Conservation (phyloP, 2,888 invertebrate species). For the Sylvicola cinctus region DNA sequence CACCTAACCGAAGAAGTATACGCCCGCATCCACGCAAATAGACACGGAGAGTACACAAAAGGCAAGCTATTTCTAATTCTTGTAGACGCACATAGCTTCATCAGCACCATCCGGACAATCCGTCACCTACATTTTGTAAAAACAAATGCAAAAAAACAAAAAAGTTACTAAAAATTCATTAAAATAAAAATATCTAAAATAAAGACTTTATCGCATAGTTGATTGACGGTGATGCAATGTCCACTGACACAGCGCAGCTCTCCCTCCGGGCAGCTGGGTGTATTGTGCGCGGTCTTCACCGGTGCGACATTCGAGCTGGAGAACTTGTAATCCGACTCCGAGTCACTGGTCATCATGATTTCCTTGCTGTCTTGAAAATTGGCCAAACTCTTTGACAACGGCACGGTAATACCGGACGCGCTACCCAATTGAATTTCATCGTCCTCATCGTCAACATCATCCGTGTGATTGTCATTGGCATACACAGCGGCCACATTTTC, state of each 20-base stretch:
- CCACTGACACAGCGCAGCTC: slow-evolving; percentile 42
- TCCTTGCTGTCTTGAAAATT: slow-evolving; percentile 37
- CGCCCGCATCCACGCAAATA: no score
- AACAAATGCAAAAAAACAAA: no score
- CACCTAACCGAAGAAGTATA: no score
- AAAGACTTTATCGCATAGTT: slow-evolving; percentile 33
- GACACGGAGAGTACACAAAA: no score
- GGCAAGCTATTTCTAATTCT: slow-evolving; percentile 11
- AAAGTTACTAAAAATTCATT: slow-evolving; percentile 1
- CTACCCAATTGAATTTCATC: slow-evolving; percentile 9
- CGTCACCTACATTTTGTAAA: slow-evolving; percentile 13
- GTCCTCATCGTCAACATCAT: slow-evolving; percentile 6
- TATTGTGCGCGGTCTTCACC: slow-evolving; percentile 17
- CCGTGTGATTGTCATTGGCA: not conserved
- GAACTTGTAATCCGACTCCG: slow-evolving; percentile 23
- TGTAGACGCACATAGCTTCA: slow-evolving; percentile 39
- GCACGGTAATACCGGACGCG: slow-evolving; percentile 8
- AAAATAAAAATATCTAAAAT: not conserved
- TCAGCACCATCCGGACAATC: slow-evolving; percentile 44
- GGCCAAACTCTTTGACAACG: slow-evolving; percentile 16
- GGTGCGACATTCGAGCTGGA: slow-evolving; percentile 10
- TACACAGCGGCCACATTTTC: slow-evolving; percentile 4
- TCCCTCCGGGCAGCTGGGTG: slow-evolving; percentile 28
- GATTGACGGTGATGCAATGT: slow-evolving; percentile 37
- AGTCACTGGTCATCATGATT: slow-evolving; percentile 36